These are phyloP conservation scores for Florisuga fusca DNA, from an alignment of 2,797 vertebrate species.

Conservation along the genomic window DNA sequence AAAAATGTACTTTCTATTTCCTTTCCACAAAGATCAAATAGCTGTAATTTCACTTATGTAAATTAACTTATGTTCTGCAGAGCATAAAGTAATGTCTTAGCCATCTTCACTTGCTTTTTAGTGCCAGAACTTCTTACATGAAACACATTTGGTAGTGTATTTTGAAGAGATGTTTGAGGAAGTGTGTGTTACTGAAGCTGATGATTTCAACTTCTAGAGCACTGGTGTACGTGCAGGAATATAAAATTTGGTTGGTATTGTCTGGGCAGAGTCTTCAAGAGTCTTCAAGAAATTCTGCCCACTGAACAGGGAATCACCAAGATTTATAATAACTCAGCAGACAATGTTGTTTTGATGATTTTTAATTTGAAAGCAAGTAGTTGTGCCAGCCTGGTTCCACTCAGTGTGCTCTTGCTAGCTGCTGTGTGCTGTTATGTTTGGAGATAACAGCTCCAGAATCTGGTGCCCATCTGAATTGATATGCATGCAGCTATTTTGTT, in stretches of 20 bases:
- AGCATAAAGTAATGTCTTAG: background rate
- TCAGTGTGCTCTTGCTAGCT: background rate
- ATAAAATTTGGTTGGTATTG: background rate
- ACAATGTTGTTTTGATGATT: background rate
- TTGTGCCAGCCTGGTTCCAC: background rate
- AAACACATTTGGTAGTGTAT: background rate
- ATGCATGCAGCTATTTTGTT: background rate
- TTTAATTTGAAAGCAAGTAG: background rate
- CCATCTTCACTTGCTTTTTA: background rate
- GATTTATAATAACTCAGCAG: background rate
- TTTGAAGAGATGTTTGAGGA: background rate
- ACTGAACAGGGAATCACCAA: background rate
- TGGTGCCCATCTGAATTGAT: background rate
- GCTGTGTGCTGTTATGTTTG: accelerated
- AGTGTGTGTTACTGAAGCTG: background rate
- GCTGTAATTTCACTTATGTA: background rate
- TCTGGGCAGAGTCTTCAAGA: background rate
- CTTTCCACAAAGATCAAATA: background rate
- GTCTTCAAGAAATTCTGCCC: background rate
- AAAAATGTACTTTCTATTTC: background rate
- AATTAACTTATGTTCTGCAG: background rate
- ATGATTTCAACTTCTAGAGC: background rate
- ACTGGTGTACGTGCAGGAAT: background rate
- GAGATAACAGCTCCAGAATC: background rate
- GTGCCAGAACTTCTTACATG: background rate